Evolutionary conservation across 37 sponge, comb jelly and placozoan genomes (phyloP).

Genomic region (Spongilla lacustris): DNA sequence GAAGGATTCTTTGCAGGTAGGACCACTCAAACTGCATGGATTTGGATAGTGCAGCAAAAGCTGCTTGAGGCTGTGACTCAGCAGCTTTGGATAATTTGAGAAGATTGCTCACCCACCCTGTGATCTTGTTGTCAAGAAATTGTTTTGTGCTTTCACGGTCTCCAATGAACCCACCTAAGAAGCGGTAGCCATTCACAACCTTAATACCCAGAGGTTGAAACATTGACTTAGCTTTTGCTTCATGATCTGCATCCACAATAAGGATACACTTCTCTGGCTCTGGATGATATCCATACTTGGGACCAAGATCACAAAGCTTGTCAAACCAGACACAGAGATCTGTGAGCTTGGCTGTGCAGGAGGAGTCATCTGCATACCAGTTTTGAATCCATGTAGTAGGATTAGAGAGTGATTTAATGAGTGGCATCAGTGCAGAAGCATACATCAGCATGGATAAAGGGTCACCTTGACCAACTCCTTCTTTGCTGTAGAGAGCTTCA

Average conservation of each 20-base stretch:
- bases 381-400: background rate
- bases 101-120: background rate
- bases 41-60: slow-evolving; percentile 19
- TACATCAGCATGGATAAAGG: slow-evolving; percentile 35
- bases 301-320: slow-evolving; percentile 14
- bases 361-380: slow-evolving; percentile 53
- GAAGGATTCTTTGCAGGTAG: slow-evolving; percentile 26
- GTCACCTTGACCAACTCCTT: slow-evolving; percentile 51
- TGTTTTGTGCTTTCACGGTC: background rate
- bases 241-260: slow-evolving; percentile 12
- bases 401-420: background rate
- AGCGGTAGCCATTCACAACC: too few relatives aligned
- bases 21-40: slow-evolving; percentile 33
- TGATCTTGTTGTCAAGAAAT: background rate
- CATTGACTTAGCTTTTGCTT: background rate
- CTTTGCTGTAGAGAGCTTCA: slow-evolving; percentile 29
- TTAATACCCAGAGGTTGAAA: too few relatives aligned
- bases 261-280: slow-evolving; percentile 31
- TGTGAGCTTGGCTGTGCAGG: too few relatives aligned
- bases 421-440: slow-evolving; percentile 18
- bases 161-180: slow-evolving; percentile 7
- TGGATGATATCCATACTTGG: slow-evolving; percentile 42
- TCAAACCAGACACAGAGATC: slow-evolving; percentile 27
- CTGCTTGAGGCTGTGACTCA: slow-evolving; percentile 20
- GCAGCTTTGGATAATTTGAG: background rate